Conservation (phyloP, 2,113 vertebrate genomes). For the Rissa tridactyla region DNA sequence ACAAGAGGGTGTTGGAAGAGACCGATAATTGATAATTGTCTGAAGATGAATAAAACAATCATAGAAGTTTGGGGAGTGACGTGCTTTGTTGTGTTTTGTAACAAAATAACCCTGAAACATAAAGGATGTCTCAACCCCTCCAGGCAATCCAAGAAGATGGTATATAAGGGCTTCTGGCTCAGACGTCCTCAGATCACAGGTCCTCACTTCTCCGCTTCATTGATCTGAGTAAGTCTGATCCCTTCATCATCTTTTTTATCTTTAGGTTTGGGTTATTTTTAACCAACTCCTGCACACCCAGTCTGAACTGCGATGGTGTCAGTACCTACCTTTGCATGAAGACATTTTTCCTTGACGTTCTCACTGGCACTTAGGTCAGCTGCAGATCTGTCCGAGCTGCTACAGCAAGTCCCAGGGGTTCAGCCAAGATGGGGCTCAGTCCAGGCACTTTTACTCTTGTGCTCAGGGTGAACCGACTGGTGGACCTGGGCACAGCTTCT, state of each 20-base stretch:
- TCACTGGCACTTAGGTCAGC: neutral
- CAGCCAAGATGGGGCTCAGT: neutral
- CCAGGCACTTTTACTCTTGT: neutral
- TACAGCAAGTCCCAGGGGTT: no score
- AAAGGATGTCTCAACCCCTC: neutral
- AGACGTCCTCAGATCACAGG: neutral
- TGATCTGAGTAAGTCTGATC: neutral
- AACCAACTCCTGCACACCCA: neutral
- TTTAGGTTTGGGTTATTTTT: neutral
- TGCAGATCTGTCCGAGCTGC: neutral
- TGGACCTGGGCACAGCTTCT: neutral
- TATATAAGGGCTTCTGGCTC: neutral
- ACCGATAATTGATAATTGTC: neutral
- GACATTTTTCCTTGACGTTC: neutral
- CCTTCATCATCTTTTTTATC: neutral
- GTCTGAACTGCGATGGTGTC: neutral
- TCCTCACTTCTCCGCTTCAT: neutral
- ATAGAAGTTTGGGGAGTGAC: neutral
- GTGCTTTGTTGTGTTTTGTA: neutral
- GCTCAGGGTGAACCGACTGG: neutral
- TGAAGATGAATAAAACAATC: neutral
- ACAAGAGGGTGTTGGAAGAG: slow-evolving; percentile 20
- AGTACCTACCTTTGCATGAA: neutral
- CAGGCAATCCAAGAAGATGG: neutral
- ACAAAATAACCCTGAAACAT: neutral